Percentiles rank a stretch among this genome's conserved stretches.
Evolutionary conservation across 2,113 vertebrate species (phyloP).

Genomic region (Misgurnus anguillicaudatus): DNA sequence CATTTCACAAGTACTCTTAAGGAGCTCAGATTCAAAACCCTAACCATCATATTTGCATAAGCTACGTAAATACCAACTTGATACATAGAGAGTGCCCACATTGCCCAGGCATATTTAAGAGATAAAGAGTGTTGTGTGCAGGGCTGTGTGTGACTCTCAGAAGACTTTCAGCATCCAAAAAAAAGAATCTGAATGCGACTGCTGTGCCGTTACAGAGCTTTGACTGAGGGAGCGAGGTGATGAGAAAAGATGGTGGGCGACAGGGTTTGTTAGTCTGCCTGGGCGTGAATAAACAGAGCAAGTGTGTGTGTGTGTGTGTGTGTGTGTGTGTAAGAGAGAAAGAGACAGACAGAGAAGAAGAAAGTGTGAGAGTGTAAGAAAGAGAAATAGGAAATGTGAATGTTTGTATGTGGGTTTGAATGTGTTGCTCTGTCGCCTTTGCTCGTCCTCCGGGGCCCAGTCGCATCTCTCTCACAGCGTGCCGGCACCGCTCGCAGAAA

Average conservation of each 20-base stretch:
- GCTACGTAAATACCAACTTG: constrained; percentile 14
- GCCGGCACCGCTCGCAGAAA: constrained; percentile 24
- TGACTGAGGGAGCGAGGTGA: constrained; percentile 56
- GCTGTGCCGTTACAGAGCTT: constrained; percentile 37
- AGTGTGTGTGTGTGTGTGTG: constrained; percentile 26
- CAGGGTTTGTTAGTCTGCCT: constrained; percentile 30
- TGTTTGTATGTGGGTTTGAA: constrained; percentile 15
- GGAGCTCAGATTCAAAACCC: neutral
- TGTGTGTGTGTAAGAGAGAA: neutral
- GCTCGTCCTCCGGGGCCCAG: neutral
- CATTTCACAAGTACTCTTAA: too few relatives aligned
- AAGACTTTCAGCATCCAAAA: constrained; percentile 5
- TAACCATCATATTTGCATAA: neutral
- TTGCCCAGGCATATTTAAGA: neutral
- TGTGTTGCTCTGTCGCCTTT: constrained; percentile 19
- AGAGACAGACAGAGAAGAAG: neutral
- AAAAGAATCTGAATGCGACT: constrained; percentile 54
- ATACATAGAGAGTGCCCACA: neutral
- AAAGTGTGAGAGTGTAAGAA: neutral
- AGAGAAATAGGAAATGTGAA: constrained; percentile 8
- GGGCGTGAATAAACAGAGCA: constrained; percentile 31
- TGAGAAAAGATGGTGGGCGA: constrained; percentile 48
- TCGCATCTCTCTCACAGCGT: constrained; percentile 4
- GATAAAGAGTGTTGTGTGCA: neutral
- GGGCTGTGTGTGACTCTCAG: constrained; percentile 22